phyloP scores from a whole-genome alignment of 92 coral and sea anemone species.

The Muricea muricata region DNA sequence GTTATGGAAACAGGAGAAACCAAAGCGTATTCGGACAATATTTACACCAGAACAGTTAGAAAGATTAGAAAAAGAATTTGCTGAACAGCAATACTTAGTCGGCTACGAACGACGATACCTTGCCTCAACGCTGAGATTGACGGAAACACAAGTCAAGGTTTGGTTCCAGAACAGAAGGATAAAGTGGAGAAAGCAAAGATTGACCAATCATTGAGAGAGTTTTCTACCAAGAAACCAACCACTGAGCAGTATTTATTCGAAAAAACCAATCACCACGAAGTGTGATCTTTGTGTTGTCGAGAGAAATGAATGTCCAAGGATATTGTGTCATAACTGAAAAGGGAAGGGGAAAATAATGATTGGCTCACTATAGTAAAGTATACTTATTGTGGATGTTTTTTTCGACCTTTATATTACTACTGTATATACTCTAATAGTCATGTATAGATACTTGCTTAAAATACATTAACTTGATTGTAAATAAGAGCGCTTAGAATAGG shows the following conservation, averaged over 20 bases:
- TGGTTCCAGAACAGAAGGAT: slow-evolving; percentile 99
- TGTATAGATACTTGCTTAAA: too few relatives aligned
- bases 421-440: too few relatives aligned
- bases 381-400: too few relatives aligned
- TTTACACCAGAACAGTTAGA: slow-evolving; percentile 98
- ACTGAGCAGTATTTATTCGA: background rate
- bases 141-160: slow-evolving; percentile 99
- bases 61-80: slow-evolving; percentile 92
- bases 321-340: too few relatives aligned
- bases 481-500: too few relatives aligned
- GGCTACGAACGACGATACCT: slow-evolving; percentile 95
- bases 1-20: slow-evolving; percentile 87
- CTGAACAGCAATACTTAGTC: slow-evolving; percentile 95
- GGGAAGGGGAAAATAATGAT: too few relatives aligned
- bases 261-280: background rate
- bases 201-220: slow-evolving; percentile 7
- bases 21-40: slow-evolving; percentile 94
- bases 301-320: too few relatives aligned
- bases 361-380: too few relatives aligned
- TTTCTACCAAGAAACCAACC: background rate
- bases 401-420: too few relatives aligned
- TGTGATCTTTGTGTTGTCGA: too few relatives aligned
- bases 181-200: slow-evolving; percentile 94
- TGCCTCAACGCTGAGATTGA: slow-evolving; percentile 91
- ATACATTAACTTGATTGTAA: too few relatives aligned